Percentiles rank a stretch among this genome's conserved stretches.
These are phyloP conservation scores for Riparia riparia DNA, from an alignment of 2,113 vertebrate species.

Conservation along the genomic window DNA sequence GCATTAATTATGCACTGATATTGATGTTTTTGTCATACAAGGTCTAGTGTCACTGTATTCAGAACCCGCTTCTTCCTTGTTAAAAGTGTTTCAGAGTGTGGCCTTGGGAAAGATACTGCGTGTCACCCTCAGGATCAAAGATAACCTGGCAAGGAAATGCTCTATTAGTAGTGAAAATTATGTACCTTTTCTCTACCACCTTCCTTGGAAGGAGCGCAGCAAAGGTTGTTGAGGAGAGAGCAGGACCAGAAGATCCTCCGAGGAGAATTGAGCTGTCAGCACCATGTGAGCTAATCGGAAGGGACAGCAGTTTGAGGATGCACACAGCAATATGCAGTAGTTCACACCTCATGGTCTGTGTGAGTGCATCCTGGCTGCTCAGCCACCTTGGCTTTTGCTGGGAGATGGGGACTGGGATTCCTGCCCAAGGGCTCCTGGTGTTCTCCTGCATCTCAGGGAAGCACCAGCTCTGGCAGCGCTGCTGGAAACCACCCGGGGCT, in stretches of 20 bases:
- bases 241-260: not conserved
- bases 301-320: slow-evolving; percentile 7
- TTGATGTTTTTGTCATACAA: slow-evolving; percentile 78
- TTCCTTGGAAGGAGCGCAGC: not conserved
- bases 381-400: not conserved
- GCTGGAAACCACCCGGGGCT: not conserved
- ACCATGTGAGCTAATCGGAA: not conserved
- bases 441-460: not conserved
- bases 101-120: slow-evolving; percentile 65
- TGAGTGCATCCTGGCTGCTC: not conserved
- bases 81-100: slow-evolving; percentile 72
- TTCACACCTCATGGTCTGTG: slow-evolving; percentile 37
- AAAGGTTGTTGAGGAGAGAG: not conserved
- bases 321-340: not conserved
- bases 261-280: slow-evolving; percentile 40
- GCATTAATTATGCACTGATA: slow-evolving; percentile 82
- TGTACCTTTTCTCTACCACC: not conserved
- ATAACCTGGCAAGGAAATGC: slow-evolving; percentile 36
- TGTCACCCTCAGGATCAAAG: slow-evolving; percentile 63
- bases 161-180: slow-evolving; percentile 54
- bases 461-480: not conserved
- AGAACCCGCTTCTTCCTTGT: slow-evolving; percentile 73
- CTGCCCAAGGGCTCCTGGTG: not conserved
- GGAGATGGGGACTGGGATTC: rapidly evolving
- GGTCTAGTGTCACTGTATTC: slow-evolving; percentile 77